Evolutionary conservation across 2,797 vertebrate genomes (phyloP).

Genomic region (Anomalospiza imberbis): DNA sequence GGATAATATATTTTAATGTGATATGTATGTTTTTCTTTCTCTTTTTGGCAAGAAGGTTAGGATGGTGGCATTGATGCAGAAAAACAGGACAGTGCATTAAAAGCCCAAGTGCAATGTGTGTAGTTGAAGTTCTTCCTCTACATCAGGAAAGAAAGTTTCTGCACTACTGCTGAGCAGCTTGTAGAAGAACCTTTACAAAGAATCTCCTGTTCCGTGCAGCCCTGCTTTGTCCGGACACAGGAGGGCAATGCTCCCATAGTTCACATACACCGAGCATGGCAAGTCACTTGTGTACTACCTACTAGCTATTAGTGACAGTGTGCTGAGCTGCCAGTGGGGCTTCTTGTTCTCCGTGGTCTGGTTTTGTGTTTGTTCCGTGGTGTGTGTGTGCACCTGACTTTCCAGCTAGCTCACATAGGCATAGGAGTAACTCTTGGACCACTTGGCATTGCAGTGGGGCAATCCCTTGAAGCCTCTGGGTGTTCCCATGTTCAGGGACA

Average conservation of each 20-base stretch:
- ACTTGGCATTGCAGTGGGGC: neutral
- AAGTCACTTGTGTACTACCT: neutral
- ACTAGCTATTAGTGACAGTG: neutral
- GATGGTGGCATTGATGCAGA: neutral
- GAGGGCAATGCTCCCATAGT: neutral
- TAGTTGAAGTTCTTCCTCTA: neutral
- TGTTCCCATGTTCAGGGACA: neutral
- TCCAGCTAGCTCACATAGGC: neutral
- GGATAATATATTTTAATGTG: constrained; percentile 63
- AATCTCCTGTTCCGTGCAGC: neutral
- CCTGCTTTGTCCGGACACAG: neutral
- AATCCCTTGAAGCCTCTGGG: neutral
- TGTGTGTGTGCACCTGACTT: neutral
- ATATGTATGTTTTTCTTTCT: constrained; percentile 14
- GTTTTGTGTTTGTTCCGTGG: neutral
- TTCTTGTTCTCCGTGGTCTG: constrained; percentile 4
- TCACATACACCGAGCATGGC: neutral
- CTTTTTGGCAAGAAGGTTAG: constrained; percentile 17
- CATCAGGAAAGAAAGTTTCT: constrained; percentile 25
- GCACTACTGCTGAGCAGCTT: constrained; percentile 24
- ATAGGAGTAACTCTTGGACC: neutral
- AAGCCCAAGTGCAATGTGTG: constrained; percentile 33
- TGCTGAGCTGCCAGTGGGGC: neutral
- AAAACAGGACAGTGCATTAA: neutral
- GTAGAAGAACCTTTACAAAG: neutral